Conservation (phyloP, 2,797 vertebrate genomes). For the Chloroceryle inda region DNA sequence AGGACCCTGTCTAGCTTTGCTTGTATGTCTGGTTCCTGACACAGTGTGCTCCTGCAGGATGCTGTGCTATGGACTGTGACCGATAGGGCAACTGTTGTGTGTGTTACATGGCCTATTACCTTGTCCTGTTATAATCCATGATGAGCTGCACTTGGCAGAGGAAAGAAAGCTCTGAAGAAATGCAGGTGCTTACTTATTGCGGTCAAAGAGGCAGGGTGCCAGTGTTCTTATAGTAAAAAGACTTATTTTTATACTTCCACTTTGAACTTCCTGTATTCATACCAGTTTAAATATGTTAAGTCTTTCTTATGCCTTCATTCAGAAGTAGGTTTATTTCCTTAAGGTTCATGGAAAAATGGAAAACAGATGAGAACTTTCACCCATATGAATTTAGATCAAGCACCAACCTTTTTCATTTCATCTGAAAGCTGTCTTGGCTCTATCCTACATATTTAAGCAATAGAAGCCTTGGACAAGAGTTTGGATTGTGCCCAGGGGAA, state of each 20-base stretch:
- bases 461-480: not conserved
- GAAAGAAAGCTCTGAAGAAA: not conserved
- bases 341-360: not conserved
- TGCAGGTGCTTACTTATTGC: not conserved
- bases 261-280: conserved; percentile 9
- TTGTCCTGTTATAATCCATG: not conserved
- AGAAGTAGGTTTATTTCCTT: conserved; percentile 44
- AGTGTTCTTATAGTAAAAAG: conserved; percentile 20
- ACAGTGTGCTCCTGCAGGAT: not conserved
- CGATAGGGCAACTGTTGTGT: not conserved
- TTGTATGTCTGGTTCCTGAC: not conserved
- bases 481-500: not conserved
- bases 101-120: not conserved
- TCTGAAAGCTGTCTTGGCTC: not conserved
- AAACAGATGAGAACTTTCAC: not conserved
- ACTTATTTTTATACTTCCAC: conserved; percentile 61
- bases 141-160: conserved; percentile 41
- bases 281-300: not conserved
- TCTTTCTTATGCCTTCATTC: not conserved
- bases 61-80: not conserved
- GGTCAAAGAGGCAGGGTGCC: conserved; percentile 26
- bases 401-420: not conserved
- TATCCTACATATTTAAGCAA: not conserved
- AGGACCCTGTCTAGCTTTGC: not conserved
- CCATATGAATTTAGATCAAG: not conserved